Evolutionary conservation across 2,797 vertebrate genomes (phyloP).

Genomic region (Hoplostethus mediterraneus): DNA sequence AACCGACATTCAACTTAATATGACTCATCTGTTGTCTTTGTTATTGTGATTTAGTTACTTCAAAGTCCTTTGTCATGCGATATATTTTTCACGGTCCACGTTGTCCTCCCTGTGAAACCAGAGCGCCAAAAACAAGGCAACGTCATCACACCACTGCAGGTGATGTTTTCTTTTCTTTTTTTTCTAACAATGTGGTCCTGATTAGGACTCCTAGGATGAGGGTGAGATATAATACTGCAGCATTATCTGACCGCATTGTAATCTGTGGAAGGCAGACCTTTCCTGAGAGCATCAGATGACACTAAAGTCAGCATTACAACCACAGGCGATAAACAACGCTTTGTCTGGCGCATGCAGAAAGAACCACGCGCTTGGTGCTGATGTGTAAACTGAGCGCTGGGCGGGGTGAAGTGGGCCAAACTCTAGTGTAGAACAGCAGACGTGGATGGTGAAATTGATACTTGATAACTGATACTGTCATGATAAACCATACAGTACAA

Average conservation of each 20-base stretch:
- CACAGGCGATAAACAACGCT: background rate
- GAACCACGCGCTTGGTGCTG: background rate
- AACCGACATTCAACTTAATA: no score
- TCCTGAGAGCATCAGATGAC: background rate
- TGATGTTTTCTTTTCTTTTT: background rate
- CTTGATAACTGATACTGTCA: no score
- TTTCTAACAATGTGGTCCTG: background rate
- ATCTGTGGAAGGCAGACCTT: slow-evolving; percentile 1
- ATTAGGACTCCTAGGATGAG: background rate
- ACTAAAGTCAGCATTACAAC: slow-evolving; percentile 8
- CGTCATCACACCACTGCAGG: background rate
- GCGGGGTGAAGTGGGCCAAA: background rate
- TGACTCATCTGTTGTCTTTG: no score
- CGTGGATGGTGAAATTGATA: background rate
- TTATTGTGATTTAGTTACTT: no score
- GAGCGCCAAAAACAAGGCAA: background rate
- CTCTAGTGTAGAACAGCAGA: slow-evolving; percentile 20
- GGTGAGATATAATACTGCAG: no score
- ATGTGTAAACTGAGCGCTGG: no score
- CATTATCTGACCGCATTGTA: background rate
- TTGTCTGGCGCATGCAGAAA: background rate
- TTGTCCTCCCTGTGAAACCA: background rate
- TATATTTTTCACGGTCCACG: no score
- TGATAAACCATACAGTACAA: no score
- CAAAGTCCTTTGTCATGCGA: no score